These are phyloP conservation scores for Aporophyla lueneburgensis DNA, from an alignment of 2,888 invertebrate genomes.

Conservation along the genomic window DNA sequence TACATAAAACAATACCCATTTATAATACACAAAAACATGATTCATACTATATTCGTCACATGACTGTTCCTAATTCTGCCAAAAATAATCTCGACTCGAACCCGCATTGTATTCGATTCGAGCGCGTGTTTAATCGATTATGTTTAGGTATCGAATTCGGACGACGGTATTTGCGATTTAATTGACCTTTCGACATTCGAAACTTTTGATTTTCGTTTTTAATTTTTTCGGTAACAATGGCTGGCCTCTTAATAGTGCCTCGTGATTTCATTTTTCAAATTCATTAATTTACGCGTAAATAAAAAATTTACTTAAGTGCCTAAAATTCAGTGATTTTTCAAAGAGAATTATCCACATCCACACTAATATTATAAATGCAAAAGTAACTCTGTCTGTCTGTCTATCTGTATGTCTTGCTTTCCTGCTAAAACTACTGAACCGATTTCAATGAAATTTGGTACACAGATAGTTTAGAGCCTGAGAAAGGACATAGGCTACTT, in stretches of 20 bases:
- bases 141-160: conserved; percentile 85
- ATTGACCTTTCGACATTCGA: conserved; percentile 69
- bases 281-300: neutral
- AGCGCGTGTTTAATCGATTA: conserved; percentile 88
- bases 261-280: neutral
- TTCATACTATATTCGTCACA: conserved; percentile 61
- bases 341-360: neutral
- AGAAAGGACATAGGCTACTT: too few species aligned
- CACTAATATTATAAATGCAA: too few species aligned
- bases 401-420: too few species aligned
- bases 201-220: conserved; percentile 57
- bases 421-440: too few species aligned
- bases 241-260: neutral
- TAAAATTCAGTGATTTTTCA: neutral
- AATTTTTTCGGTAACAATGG: conserved; percentile 51
- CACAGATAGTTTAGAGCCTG: too few species aligned
- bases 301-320: neutral
- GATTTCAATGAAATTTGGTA: too few species aligned
- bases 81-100: conserved; percentile 69
- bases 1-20: conserved; percentile 48
- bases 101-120: conserved; percentile 81
- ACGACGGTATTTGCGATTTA: conserved; percentile 73
- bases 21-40: conserved; percentile 42
- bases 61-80: conserved; percentile 71
- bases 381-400: too few species aligned